Evolutionary conservation across 2,888 invertebrate genomes (phyloP), one percentile per base, ranked within the genome.

Genomic region (Cheilosia pagana): DNA sequence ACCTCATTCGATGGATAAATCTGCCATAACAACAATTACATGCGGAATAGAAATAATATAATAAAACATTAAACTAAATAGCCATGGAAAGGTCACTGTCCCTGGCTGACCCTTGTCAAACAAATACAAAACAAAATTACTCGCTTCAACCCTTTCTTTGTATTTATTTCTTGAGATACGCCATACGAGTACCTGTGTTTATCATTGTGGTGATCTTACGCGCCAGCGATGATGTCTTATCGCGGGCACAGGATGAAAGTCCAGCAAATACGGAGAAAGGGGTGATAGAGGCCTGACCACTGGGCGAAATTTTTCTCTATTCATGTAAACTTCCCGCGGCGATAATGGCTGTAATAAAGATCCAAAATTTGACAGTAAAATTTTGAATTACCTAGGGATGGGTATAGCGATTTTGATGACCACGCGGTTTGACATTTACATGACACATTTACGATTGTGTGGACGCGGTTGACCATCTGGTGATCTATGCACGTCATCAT

Each of bases 41-140:
- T 19, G 45, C 8, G 4, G 65, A 52, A 79, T 7, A 74, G 35
- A 59, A 72, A 59, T 59, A 63, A 63, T 67, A 70, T 21, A 71
- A 77, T 67, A 77, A 71, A 77, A 82, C 65, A 71, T 82, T 41
- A 53, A 67, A 63, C 59, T 39, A 71, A 77, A 82, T 71, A 77
- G 60, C 65, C 71, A 77, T 77, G 77, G 10, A 67, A 55, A 82
- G 72, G 60, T 82, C 78, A 82, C 60, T 68, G 23, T 57, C 23
- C 8, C n/a, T 19, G 48, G 21, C 25, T 78, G 82, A 72, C 82
- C 82, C 82, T 72, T 78, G 60, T 82, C 78, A 82, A 81, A 53
- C 25, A 39, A 62, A 63, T n/a, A n/a, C 81, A 75, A 81, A 77
- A 81, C 70, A 81, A 53, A 16, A 52, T 52, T 21, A 31, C 48